Percentiles rank a stretch among this genome's conserved stretches.
Conservation (phyloP, 2,797 vertebrate genomes). For the Borostomias antarcticus region DNA sequence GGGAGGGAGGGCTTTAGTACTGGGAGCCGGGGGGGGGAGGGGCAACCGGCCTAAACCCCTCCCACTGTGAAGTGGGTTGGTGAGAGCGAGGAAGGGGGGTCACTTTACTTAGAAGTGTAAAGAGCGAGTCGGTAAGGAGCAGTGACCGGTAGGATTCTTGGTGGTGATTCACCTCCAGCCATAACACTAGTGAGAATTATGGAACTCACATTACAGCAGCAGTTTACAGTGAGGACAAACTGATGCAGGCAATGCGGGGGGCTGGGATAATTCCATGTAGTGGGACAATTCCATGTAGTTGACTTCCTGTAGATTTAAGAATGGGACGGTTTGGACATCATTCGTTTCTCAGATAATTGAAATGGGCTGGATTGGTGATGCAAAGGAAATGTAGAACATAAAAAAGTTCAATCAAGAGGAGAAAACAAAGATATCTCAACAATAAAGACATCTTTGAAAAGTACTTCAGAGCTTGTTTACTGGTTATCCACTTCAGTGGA, state of each 20-base stretch:
- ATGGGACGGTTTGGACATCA: too few relatives aligned
- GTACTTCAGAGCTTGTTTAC: too few relatives aligned
- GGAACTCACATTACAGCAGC: not conserved
- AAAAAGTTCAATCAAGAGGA: too few relatives aligned
- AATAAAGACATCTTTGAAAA: too few relatives aligned
- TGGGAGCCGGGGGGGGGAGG: conserved; percentile 51
- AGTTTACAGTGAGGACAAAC: conserved; percentile 10
- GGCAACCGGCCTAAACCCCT: conserved; percentile 26
- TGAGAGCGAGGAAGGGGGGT: not conserved
- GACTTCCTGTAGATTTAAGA: too few relatives aligned
- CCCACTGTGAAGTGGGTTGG: conserved; percentile 31
- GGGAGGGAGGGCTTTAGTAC: conserved; percentile 70
- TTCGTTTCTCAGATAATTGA: too few relatives aligned
- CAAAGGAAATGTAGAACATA: too few relatives aligned
- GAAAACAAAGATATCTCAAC: too few relatives aligned
- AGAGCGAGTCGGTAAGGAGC: not conserved
- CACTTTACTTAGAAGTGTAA: conserved; percentile 33
- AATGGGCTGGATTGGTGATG: too few relatives aligned
- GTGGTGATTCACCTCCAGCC: conserved; percentile 22
- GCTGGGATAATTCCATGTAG: not conserved
- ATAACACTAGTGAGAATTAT: conserved; percentile 56
- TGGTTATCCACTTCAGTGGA: too few relatives aligned
- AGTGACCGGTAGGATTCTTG: conserved; percentile 18
- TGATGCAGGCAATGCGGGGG: not conserved
- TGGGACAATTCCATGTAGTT: too few relatives aligned